These are phyloP conservation scores for Lytechinus variegatus DNA, from an alignment of 35 echinoderm and acorn worm genomes.

Conservation along the genomic window DNA sequence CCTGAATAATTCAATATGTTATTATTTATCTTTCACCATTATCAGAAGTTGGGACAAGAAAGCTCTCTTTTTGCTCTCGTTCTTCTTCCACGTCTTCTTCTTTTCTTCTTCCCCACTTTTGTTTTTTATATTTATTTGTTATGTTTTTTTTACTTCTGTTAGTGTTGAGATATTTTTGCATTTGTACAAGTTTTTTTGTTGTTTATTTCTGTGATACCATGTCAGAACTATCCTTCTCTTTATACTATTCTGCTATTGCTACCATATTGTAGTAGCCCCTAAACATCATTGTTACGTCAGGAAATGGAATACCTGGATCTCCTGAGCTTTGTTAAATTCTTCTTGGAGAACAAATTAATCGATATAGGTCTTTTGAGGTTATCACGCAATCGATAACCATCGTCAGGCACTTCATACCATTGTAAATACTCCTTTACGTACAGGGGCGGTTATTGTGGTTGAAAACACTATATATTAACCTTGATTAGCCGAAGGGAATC, in stretches of 20 bases:
- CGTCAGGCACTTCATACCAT: neutral
- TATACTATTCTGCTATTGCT: neutral
- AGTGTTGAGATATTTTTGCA: neutral
- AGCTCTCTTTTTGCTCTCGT: too few species aligned
- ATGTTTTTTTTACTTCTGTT: too few species aligned
- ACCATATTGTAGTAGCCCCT: neutral
- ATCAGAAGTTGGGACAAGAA: too few species aligned
- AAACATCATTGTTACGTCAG: neutral
- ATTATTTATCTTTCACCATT: too few species aligned
- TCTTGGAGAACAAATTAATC: neutral
- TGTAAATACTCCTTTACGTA: neutral
- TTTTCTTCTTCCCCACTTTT: neutral
- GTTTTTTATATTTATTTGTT: neutral
- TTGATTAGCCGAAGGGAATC: neutral
- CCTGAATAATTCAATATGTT: too few species aligned
- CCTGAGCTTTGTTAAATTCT: neutral
- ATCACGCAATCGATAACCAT: neutral
- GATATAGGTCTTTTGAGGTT: neutral
- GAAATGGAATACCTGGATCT: neutral
- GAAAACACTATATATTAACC: neutral
- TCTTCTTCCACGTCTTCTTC: neutral
- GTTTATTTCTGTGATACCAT: neutral
- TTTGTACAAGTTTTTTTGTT: neutral
- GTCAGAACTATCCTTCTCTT: neutral
- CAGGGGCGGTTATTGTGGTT: neutral